Percentiles rank a stretch among this genome's conserved stretches.
phyloP scores from a whole-genome alignment of 2,797 vertebrate species.

The Heterohyrax brucei region DNA sequence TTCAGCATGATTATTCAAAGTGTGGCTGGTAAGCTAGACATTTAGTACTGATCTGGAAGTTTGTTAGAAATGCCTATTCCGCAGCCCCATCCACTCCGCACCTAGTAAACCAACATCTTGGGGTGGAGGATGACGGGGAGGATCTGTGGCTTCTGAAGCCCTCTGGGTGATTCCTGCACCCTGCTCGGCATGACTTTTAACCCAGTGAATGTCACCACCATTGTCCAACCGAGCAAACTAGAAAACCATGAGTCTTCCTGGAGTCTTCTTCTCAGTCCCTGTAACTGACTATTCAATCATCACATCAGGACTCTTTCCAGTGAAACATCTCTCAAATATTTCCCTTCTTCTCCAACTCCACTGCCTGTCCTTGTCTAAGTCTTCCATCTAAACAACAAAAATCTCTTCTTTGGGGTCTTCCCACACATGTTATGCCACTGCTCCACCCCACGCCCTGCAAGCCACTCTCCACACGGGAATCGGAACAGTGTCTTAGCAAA shows the following conservation, averaged over 20 bases:
- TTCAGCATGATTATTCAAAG: no score
- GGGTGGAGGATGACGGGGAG: no score
- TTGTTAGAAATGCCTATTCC: not conserved
- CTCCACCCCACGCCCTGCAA: not conserved
- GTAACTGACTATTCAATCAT: not conserved
- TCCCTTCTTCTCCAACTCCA: no score
- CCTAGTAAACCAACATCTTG: rapidly evolving
- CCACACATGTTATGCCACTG: not conserved
- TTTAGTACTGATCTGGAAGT: no score
- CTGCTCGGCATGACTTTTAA: rapidly evolving
- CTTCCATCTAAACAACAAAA: not conserved
- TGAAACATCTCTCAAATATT: not conserved
- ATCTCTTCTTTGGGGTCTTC: rapidly evolving
- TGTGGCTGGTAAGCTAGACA: not conserved
- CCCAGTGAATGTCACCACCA: rapidly evolving
- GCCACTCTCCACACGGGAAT: not conserved
- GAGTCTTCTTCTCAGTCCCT: not conserved
- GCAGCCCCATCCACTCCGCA: rapidly evolving
- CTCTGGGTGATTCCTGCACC: rapidly evolving
- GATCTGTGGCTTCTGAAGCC: not conserved
- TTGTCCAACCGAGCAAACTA: rapidly evolving
- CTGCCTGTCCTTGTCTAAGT: no score
- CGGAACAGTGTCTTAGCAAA: not conserved
- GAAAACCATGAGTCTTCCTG: not conserved
- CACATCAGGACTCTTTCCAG: not conserved